Evolutionary conservation across 1,140 invertebrate genomes (phyloP).

Genomic region (Cecropterus lyciades): DNA sequence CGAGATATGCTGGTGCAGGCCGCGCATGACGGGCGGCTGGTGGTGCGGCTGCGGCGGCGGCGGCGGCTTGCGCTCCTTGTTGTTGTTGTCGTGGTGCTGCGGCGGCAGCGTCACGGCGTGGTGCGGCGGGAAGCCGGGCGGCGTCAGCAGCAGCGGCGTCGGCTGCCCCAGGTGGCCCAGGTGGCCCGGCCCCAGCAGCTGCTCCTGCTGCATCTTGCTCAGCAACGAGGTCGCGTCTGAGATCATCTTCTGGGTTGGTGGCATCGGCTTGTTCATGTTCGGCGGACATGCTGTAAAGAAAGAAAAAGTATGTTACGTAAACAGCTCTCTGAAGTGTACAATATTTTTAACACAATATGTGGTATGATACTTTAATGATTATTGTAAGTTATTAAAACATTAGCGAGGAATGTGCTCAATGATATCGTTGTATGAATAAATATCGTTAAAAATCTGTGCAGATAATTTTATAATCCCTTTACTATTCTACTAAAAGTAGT

Average conservation of each 20-base stretch:
- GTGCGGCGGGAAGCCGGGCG: slow-evolving; percentile 87
- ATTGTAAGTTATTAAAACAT: no score
- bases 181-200: slow-evolving; percentile 83
- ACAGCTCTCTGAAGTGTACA: not conserved
- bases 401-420: no score
- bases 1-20: slow-evolving; percentile 91
- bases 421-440: no score
- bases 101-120: slow-evolving; percentile 85
- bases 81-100: slow-evolving; percentile 83
- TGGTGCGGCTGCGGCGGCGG: slow-evolving; percentile 86
- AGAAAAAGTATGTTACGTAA: slow-evolving; percentile 12
- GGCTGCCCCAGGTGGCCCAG: slow-evolving; percentile 84
- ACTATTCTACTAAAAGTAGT: not conserved
- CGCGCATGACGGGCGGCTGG: slow-evolving; percentile 87
- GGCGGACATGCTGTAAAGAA: slow-evolving; percentile 87
- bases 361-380: no score
- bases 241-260: slow-evolving; percentile 90
- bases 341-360: no score
- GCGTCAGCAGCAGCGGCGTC: slow-evolving; percentile 86
- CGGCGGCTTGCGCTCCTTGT: slow-evolving; percentile 84
- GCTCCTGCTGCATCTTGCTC: slow-evolving; percentile 89
- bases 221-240: slow-evolving; percentile 88
- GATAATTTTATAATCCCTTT: no score
- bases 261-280: slow-evolving; percentile 89
- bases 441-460: no score